These are phyloP conservation scores for Astyanax mexicanus DNA, from an alignment of 2,797 vertebrate species.

Conservation along the genomic window DNA sequence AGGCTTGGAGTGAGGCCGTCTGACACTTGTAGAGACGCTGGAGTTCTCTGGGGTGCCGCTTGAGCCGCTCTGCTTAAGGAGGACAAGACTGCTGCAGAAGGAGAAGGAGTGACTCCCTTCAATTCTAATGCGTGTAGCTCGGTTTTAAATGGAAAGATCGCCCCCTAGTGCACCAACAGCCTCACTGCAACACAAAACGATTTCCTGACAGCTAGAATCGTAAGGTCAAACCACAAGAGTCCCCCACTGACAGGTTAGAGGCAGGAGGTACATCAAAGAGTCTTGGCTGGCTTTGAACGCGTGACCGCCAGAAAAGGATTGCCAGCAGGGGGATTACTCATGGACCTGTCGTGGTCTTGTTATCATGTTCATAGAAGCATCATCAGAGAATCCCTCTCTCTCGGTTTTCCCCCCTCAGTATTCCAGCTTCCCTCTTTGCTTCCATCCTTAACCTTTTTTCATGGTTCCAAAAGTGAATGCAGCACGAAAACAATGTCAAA, in stretches of 20 bases:
- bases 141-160: constrained; percentile 8
- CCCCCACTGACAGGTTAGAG: background rate
- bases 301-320: background rate
- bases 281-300: background rate
- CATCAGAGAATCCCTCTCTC: background rate
- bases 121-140: background rate
- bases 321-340: background rate
- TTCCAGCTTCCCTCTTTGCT: no score
- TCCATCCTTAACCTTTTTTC: no score
- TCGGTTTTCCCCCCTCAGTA: no score
- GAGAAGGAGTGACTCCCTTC: background rate
- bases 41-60: background rate
- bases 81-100: background rate
- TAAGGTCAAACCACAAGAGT: background rate
- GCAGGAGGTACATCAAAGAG: constrained; percentile 15
- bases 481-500: background rate
- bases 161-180: constrained; percentile 35
- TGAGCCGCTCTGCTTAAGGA: background rate
- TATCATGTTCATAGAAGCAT: background rate
- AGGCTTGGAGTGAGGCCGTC: background rate
- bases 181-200: background rate
- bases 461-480: no score
- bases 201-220: background rate
- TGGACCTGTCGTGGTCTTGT: background rate
- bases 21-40: background rate